A percentile compares a stretch with the other conserved stretches of the same genome.
These are phyloP conservation scores for Drosophila silvestris DNA, from an alignment of 2,888 invertebrate genomes.

Conservation along the genomic window DNA sequence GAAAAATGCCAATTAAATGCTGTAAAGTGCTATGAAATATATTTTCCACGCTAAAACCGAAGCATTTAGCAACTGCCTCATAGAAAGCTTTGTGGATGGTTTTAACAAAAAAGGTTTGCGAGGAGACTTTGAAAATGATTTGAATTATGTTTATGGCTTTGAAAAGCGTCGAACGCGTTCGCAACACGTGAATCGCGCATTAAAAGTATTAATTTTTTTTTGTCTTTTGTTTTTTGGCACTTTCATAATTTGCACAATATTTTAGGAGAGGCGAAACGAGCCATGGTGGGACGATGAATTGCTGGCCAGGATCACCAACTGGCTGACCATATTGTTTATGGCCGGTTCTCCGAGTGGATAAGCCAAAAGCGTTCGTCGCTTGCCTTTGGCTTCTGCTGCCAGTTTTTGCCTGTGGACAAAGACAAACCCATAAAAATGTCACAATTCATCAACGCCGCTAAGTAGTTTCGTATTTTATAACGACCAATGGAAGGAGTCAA, in stretches of 20 bases:
- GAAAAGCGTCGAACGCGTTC: conserved; percentile 54
- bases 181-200: conserved; percentile 66
- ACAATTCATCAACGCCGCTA: conserved; percentile 76
- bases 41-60: conserved; percentile 17
- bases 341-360: conserved; percentile 49
- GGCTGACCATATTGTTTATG: conserved; percentile 66
- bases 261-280: conserved; percentile 26
- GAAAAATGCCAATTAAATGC: conserved; percentile 46
- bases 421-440: conserved; percentile 82
- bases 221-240: conserved; percentile 14
- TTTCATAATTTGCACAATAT: conserved; percentile 62
- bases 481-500: conserved; percentile 19
- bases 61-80: conserved; percentile 27
- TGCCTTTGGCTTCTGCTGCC: conserved; percentile 10
- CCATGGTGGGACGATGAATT: background rate
- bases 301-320: conserved; percentile 41
- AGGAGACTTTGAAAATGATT: conserved; percentile 45
- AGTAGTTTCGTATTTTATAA: conserved; percentile 77
- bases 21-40: conserved; percentile 17
- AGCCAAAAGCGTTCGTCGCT: conserved; percentile 51
- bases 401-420: conserved; percentile 28
- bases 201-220: conserved; percentile 38
- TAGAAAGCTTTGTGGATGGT: conserved; percentile 21
- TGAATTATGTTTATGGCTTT: conserved; percentile 66
- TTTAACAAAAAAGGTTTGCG: conserved; percentile 45